A percentile compares a stretch with the other conserved stretches of the same genome.
Conservation (phyloP, 2,113 vertebrate genomes). For the Macrotus californicus region DNA sequence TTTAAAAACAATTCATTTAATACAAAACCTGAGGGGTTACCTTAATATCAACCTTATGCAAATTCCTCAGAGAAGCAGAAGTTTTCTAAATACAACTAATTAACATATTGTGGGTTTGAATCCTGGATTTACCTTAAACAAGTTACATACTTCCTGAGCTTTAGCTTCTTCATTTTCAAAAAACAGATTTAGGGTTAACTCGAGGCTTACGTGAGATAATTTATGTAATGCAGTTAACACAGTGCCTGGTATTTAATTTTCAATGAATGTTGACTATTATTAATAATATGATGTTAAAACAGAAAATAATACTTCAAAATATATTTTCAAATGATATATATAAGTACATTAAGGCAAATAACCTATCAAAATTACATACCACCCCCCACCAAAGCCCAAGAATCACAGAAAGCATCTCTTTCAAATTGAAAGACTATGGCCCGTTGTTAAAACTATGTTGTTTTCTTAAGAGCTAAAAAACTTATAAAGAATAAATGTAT, state of each 20-base stretch:
- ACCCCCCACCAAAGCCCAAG: background rate
- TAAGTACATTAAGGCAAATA: slow-evolving; percentile 23
- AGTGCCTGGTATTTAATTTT: background rate
- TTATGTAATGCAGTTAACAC: background rate
- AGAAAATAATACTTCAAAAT: background rate
- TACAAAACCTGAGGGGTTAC: background rate
- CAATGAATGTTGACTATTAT: background rate
- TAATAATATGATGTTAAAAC: background rate
- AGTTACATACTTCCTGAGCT: background rate
- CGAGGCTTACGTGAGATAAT: background rate
- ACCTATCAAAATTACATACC: background rate
- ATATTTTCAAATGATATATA: background rate
- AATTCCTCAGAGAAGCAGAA: background rate
- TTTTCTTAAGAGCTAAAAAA: background rate
- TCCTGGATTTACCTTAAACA: background rate
- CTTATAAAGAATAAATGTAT: slow-evolving; percentile 24
- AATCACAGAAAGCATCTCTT: slow-evolving; percentile 23
- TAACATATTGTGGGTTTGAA: background rate
- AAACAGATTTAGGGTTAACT: background rate
- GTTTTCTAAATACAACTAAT: background rate
- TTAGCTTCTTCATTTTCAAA: background rate
- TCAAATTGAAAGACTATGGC: background rate
- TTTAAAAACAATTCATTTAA: slow-evolving; percentile 21
- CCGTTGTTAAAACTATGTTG: background rate
- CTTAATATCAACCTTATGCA: background rate